Base-by-base conservation (phyloP, 2,797 vertebrate species). In the Helarctos malayanus region DNA sequence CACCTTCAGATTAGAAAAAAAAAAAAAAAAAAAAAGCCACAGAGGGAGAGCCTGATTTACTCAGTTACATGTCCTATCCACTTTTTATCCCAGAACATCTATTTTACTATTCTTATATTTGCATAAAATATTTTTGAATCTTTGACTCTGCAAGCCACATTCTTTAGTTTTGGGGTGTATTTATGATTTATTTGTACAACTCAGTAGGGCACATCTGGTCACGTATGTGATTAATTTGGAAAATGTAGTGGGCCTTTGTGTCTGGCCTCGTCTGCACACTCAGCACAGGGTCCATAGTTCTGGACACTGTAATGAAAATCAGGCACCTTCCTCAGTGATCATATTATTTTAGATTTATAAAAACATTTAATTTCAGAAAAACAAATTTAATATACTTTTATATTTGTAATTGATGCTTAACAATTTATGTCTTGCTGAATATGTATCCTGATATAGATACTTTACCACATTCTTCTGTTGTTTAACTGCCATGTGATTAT, bases 161-260 rank as follows among this genome's bases (percentile, higher is more conserved):
- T 97, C 84, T 97, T 93, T 73, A 59, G 86, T 90, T 88, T 95
- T 38, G 69, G 89, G 49, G 95, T 61, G 95, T 90, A 93, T 92
- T 82, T 95, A 89, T 88, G 91, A 94, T 97, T 98, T 97, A 92
- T 98, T 97, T 97, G 87, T 90, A 96, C 45, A 97, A 63, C 85
- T 82, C 91, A 80, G 94, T 69, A 89, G 78, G 38, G 89, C 88
- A 94, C 69, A 91, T 95, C 92, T 98, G 94, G 92, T 92, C 95
- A 79, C 2, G 3, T 94, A 85, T 94, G 96, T 95, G 87, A 95
- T 92, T 90, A 81, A 92, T 97, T 92, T 91, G 88, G 68, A 65
- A 87, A 79, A 54, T 8, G 78, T 32, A 12, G 49, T 61, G 61
- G 38, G 52, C 82, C 45, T 83, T 63, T 83, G 87, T 87, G 65